A percentile compares a stretch with the other conserved stretches of the same genome.
Evolutionary conservation across 2,797 vertebrate genomes (phyloP).

Genomic region (Malurus splendens): DNA sequence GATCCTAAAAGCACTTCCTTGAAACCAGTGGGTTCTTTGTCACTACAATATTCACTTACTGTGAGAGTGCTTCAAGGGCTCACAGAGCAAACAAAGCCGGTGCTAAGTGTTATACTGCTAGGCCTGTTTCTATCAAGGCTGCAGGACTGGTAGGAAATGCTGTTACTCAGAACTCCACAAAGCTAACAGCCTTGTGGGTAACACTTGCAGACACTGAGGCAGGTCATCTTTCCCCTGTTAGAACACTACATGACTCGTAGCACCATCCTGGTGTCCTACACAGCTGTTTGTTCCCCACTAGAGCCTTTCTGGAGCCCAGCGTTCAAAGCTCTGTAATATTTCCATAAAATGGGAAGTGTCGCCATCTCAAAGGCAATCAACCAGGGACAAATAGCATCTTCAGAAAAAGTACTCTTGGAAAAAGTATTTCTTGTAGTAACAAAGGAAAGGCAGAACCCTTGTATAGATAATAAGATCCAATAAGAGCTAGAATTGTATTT

Average conservation of each 20-base stretch:
- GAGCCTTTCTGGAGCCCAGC: background rate
- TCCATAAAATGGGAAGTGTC: background rate
- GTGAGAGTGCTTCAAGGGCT: background rate
- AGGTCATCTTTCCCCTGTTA: background rate
- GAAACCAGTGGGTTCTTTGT: background rate
- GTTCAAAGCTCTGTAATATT: background rate
- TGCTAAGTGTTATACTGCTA: background rate
- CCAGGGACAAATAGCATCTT: background rate
- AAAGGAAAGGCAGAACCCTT: constrained; percentile 7
- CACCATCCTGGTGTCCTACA: background rate
- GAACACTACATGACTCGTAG: background rate
- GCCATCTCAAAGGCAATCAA: background rate
- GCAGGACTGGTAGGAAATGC: background rate
- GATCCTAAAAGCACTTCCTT: background rate
- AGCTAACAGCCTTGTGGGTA: background rate
- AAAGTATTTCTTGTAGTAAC: background rate
- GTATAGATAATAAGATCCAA: background rate
- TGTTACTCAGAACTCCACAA: background rate
- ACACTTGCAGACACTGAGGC: background rate
- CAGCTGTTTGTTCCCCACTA: background rate
- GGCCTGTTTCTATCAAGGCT: background rate
- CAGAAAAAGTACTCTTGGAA: background rate
- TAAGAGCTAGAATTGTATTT: constrained; percentile 11
- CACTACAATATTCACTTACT: background rate
- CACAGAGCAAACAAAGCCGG: background rate